These are phyloP conservation scores for Dusona sp. DNA, from an alignment of 2,888 invertebrate species.

Conservation along the genomic window DNA sequence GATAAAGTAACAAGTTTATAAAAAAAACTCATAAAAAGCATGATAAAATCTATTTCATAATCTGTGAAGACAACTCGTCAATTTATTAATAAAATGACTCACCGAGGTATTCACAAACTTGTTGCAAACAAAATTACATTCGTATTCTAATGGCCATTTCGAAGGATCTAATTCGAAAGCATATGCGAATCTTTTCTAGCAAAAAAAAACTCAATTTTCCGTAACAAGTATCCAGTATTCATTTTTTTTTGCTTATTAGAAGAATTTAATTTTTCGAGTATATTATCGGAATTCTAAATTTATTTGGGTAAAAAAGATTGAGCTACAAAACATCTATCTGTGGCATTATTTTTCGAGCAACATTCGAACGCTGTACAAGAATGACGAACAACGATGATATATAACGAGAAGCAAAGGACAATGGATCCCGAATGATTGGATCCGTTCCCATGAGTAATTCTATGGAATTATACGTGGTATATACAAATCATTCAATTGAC, in stretches of 20 bases:
- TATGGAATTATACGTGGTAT: slow-evolving; percentile 24
- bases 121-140: not conserved
- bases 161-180: not conserved
- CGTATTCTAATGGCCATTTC: not conserved
- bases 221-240: not conserved
- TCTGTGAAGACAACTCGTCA: not conserved
- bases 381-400: slow-evolving; percentile 15
- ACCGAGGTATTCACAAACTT: not conserved
- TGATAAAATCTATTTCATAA: not conserved
- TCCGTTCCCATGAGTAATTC: slow-evolving; percentile 73
- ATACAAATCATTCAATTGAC: slow-evolving; percentile 70
- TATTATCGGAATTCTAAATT: not conserved
- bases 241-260: not conserved
- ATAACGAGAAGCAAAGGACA: slow-evolving; percentile 63
- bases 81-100: not conserved
- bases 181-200: not conserved
- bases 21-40: not conserved
- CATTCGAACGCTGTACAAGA: slow-evolving; percentile 27
- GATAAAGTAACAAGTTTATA: not conserved
- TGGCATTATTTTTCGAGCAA: slow-evolving; percentile 26
- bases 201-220: not conserved
- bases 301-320: slow-evolving; percentile 28
- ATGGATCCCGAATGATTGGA: slow-evolving; percentile 76
- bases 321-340: slow-evolving; percentile 16
- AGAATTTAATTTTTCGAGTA: not conserved